Evolutionary conservation across 2,888 invertebrate species (phyloP).

Genomic region (Fabriciana adippe): DNA sequence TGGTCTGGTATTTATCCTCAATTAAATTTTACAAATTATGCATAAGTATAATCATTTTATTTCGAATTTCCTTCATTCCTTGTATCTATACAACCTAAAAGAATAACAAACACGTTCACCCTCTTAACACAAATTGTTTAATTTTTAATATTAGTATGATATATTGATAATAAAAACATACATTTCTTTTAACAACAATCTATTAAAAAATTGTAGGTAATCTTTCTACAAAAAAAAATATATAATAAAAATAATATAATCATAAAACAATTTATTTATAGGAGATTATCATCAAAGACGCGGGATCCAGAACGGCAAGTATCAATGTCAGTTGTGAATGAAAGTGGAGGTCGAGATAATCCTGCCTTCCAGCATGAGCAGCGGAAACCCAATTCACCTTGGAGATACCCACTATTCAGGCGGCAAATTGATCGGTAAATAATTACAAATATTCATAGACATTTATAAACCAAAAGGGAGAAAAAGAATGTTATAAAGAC

Average conservation of each 20-base stretch:
- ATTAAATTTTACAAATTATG: too few species aligned
- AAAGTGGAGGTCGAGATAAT: conserved; percentile 83
- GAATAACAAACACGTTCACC: too few species aligned
- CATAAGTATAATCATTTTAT: too few species aligned
- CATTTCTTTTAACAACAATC: too few species aligned
- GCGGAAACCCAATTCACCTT: conserved; percentile 86
- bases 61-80: too few species aligned
- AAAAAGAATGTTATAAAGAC: background rate
- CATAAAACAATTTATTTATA: conserved; percentile 45
- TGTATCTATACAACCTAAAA: too few species aligned
- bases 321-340: conserved; percentile 71
- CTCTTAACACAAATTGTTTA: too few species aligned
- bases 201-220: too few species aligned
- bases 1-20: background rate
- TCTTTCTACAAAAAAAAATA: too few species aligned
- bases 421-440: conserved; percentile 75
- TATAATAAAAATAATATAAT: too few species aligned
- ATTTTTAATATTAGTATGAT: too few species aligned
- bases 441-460: background rate
- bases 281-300: conserved; percentile 87
- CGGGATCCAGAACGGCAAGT: conserved; percentile 78
- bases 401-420: conserved; percentile 86
- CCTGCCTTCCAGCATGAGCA: conserved; percentile 85
- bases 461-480: background rate
- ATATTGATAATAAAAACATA: too few species aligned